phyloP scores from a whole-genome alignment of 2,888 invertebrate genomes.

The Athrips mouffetella region DNA sequence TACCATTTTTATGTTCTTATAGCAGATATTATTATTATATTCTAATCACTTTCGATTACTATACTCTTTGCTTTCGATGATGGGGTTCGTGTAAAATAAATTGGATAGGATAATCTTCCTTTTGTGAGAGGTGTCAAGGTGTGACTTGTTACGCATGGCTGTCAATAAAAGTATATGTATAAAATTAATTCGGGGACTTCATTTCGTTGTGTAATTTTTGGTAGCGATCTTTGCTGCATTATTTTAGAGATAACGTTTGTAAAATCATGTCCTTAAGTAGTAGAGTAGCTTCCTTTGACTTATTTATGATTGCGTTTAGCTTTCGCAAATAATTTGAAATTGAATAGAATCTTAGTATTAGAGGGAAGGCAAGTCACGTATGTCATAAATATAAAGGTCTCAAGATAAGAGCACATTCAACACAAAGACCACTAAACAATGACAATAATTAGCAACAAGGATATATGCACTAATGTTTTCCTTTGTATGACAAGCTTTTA shows the following conservation, averaged over 20 bases:
- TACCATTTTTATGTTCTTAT: constrained; percentile 13
- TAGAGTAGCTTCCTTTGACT: too few relatives aligned
- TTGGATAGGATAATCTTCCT: neutral
- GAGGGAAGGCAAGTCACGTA: constrained; percentile 1
- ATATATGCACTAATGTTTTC: too few relatives aligned
- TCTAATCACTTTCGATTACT: constrained; percentile 14
- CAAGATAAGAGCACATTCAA: constrained; percentile 3
- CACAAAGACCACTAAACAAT: constrained; percentile 11
- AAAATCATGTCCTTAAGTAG: too few relatives aligned
- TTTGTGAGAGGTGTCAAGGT: neutral
- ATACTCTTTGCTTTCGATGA: too few relatives aligned
- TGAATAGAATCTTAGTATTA: constrained; percentile 2
- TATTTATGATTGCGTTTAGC: too few relatives aligned
- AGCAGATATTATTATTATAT: constrained; percentile 11
- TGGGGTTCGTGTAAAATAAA: constrained; percentile 12
- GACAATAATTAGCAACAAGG: constrained; percentile 9
- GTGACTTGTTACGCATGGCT: neutral
- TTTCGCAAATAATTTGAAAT: too few relatives aligned
- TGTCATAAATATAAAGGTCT: constrained; percentile 10
- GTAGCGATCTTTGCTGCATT: too few relatives aligned
- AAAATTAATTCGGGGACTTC: too few relatives aligned
- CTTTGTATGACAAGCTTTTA: too few relatives aligned
- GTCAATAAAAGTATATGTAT: neutral
- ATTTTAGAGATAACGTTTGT: too few relatives aligned
- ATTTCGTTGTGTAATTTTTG: too few relatives aligned